These are phyloP conservation scores for Saccostrea echinata DNA, from an alignment of 1,140 invertebrate genomes.

Conservation along the genomic window DNA sequence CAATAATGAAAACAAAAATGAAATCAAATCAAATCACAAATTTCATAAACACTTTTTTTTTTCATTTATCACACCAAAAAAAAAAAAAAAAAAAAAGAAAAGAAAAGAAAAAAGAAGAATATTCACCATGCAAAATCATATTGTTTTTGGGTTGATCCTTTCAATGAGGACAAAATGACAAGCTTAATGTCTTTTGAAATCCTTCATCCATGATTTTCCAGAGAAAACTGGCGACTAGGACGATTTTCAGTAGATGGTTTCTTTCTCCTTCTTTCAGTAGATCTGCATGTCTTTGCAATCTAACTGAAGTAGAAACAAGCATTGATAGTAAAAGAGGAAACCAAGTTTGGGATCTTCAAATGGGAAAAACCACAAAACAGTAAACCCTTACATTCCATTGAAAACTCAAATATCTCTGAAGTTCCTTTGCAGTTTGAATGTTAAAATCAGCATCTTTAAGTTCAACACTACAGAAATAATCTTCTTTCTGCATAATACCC, in stretches of 20 bases:
- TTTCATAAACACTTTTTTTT: conserved; percentile 18
- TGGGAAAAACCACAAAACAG: conserved; percentile 15
- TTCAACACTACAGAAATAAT: conserved; percentile 52
- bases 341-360: conserved; percentile 25
- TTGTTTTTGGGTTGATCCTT: conserved; percentile 45
- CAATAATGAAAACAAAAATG: conserved; percentile 32
- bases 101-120: too few relatives aligned
- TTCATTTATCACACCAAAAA: conserved; percentile 44
- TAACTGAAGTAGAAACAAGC: conserved; percentile 1
- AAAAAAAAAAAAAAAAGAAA: too few relatives aligned
- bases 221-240: conserved; percentile 12
- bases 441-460: conserved; percentile 50
- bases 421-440: background rate
- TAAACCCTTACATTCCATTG: conserved; percentile 6
- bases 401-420: conserved; percentile 29
- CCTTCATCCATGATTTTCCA: conserved; percentile 26
- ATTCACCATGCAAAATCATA: conserved; percentile 50
- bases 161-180: conserved; percentile 39
- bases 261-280: background rate
- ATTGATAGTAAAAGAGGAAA: too few relatives aligned
- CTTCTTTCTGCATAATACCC: conserved; percentile 22
- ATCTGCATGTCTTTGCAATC: background rate
- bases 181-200: conserved; percentile 25
- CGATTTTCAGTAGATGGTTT: background rate
- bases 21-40: conserved; percentile 40